phyloP scores from a whole-genome alignment of 2,113 vertebrate species.

The Rhinolophus sinicus region DNA sequence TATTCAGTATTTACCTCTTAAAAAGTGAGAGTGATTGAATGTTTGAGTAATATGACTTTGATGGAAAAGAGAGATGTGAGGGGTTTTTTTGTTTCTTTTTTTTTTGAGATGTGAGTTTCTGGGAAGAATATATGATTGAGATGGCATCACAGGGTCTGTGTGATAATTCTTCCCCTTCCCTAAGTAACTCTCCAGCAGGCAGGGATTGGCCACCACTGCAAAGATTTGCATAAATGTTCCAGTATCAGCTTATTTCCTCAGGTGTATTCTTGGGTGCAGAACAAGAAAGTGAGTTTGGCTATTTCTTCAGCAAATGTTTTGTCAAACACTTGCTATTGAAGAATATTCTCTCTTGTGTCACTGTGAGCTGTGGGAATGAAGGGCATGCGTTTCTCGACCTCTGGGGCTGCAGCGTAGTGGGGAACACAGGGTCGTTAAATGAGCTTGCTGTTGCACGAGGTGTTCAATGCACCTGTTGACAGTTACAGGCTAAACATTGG shows the following conservation, averaged over 20 bases:
- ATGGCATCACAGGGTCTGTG: fast-evolving
- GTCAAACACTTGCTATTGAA: not conserved
- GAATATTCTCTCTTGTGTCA: no score
- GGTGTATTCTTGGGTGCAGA: not conserved
- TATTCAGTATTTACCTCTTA: not conserved
- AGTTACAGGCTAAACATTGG: fast-evolving
- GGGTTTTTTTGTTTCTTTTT: no score
- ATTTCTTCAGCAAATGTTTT: not conserved
- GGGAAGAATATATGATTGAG: not conserved
- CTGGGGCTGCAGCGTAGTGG: fast-evolving
- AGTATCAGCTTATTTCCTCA: fast-evolving
- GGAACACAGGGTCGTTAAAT: fast-evolving
- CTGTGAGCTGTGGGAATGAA: fast-evolving
- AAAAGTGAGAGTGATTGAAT: not conserved
- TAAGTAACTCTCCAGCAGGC: not conserved
- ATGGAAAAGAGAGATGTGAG: fast-evolving
- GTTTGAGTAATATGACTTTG: no score
- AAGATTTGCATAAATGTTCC: not conserved
- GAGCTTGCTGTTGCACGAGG: not conserved
- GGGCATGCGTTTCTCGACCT: no score
- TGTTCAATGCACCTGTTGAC: fast-evolving
- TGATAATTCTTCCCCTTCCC: not conserved
- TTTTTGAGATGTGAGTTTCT: no score
- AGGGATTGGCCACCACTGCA: fast-evolving
- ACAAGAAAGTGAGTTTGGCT: fast-evolving